These are phyloP conservation scores for Dendrocincla tyrannina DNA, from an alignment of 2,797 vertebrate genomes.

Conservation along the genomic window DNA sequence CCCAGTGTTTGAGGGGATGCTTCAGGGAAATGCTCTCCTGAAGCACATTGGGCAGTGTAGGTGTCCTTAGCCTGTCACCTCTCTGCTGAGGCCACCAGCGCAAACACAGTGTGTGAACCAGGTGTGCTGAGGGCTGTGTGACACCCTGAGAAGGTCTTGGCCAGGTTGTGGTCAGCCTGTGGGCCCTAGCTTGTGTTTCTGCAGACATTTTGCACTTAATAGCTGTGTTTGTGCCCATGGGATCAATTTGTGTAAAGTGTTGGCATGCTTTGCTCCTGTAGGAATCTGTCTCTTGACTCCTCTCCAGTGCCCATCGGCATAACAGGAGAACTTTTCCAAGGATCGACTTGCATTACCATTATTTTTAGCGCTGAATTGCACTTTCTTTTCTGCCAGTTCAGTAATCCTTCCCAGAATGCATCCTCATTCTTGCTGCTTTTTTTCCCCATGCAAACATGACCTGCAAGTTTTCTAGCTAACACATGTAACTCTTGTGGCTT, in stretches of 20 bases:
- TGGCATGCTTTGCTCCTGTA: not conserved
- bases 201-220: not conserved
- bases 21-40: not conserved
- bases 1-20: not conserved
- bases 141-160: rapidly evolving
- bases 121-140: not conserved
- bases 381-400: not conserved
- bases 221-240: not conserved
- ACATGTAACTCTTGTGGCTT: rapidly evolving
- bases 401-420: not conserved
- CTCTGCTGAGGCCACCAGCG: not conserved
- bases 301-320: not conserved
- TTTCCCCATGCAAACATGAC: not conserved
- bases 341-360: not conserved
- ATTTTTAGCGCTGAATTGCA: not conserved
- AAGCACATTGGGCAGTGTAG: not conserved
- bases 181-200: not conserved
- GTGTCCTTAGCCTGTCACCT: not conserved
- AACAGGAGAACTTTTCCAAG: not conserved
- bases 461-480: not conserved
- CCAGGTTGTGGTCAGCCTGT: not conserved
- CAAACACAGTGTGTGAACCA: not conserved
- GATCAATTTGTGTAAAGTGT: not conserved
- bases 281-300: not conserved
- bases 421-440: not conserved